Base-by-base conservation (phyloP, 2,888 invertebrate species). In the Ametastegia equiseti region DNA sequence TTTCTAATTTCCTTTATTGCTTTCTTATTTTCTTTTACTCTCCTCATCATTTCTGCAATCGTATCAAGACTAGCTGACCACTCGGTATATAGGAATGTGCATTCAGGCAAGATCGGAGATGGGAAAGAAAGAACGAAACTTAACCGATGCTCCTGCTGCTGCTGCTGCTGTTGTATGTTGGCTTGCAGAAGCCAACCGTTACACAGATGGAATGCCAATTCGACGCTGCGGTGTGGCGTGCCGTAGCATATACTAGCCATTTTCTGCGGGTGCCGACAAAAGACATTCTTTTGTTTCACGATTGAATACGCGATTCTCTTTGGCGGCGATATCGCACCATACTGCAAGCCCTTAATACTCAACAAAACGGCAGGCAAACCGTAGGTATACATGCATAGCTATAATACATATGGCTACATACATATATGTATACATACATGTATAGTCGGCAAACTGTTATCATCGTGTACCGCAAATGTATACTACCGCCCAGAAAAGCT, bases 181-280 rank as follows among this genome's bases (percentile, higher is more conserved):
- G 19, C 54, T 5, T 36, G 36, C 54, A 82, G 82, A 63, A 67
- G 79, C 80, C 71, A n/a, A 39, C 84, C 87, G 87, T 88, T 88
- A 87, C 87, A 88, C 88, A 87, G 88, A 88, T 87, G 86, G 87
- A 88, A 89, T 87, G 88, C 83, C 89, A 89, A 88, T 89, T 88
- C 87, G 84, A 83, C 82, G 85, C 84, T 82, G 86, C 50, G 50
- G 65, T 19, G n/a, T n/a, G n/a, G n/a, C n/a, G n/a, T 65, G 36
- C 65, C 36, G 39, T 39, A 50, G 15, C 15, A 50, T 15, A 11
- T 47, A 36, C 33, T n/a, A 54, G 7, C 36, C 30, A 54, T 19
- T 75, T 85, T 83, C 82, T n/a, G n/a, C 84, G 85, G 84, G 84
- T 84, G 84, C 86, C 88, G 87, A 89, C 89, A 89, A 89, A 89